phyloP scores from a whole-genome alignment of 2,797 vertebrate species.

The Crax fasciolata region DNA sequence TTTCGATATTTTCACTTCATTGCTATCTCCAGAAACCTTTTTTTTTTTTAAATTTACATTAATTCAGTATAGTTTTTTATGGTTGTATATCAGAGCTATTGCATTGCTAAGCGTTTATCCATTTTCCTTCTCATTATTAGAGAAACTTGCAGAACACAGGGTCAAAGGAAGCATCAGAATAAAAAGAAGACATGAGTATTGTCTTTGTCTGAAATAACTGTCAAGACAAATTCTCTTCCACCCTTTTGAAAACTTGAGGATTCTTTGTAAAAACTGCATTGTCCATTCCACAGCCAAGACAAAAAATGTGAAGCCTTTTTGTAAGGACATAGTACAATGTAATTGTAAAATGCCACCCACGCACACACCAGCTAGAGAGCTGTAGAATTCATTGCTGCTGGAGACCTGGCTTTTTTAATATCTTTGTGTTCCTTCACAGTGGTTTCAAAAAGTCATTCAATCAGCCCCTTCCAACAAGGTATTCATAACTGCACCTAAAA shows the following conservation, averaged over 20 bases:
- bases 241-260: background rate
- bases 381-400: background rate
- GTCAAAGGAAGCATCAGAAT: background rate
- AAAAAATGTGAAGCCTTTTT: constrained; percentile 3
- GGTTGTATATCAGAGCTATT: background rate
- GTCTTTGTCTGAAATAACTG: background rate
- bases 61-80: background rate
- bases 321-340: background rate
- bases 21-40: background rate
- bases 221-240: background rate
- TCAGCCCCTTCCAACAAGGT: background rate
- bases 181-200: background rate
- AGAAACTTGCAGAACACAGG: background rate
- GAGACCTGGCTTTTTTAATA: background rate
- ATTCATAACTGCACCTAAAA: background rate
- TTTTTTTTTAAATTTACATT: background rate
- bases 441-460: background rate
- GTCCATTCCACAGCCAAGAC: background rate
- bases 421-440: background rate
- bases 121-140: background rate
- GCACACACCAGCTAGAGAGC: background rate
- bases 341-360: background rate
- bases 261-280: background rate
- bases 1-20: background rate
- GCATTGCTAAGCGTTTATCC: background rate